A percentile compares a stretch with the other conserved stretches of the same genome.
phyloP scores from a whole-genome alignment of 2,888 invertebrate genomes.

The Fragum whitleyi region DNA sequence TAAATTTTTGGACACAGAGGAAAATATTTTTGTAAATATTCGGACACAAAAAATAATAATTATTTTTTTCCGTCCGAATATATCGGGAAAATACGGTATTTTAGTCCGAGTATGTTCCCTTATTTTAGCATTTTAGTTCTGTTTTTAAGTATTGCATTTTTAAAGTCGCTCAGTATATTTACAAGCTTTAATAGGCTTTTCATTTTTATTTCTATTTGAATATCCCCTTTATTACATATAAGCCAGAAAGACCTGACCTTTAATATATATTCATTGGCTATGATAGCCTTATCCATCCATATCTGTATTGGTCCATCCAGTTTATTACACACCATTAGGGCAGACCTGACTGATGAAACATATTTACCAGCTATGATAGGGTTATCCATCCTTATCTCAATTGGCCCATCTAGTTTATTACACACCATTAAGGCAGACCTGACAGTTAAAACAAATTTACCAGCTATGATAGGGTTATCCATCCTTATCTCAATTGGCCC shows the following conservation, averaged over 20 bases:
- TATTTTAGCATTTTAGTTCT: no score
- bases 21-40: no score
- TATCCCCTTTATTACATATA: conserved; percentile 88
- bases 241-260: conserved; percentile 95
- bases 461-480: conserved; percentile 85
- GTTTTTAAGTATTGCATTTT: no score
- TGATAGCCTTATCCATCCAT: no score
- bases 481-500: conserved; percentile 88
- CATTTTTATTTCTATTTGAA: conserved; percentile 87
- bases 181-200: no score
- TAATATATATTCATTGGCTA: not conserved
- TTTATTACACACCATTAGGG: conserved; percentile 91
- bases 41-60: no score
- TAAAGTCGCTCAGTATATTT: no score
- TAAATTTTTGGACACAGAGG: no score
- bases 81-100: no score
- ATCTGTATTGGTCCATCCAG: conserved; percentile 86
- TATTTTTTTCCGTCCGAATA: no score
- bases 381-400: conserved; percentile 89
- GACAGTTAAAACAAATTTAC: conserved; percentile 86
- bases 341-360: conserved; percentile 96
- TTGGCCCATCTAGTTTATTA: conserved; percentile 87
- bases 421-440: conserved; percentile 94
- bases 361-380: conserved; percentile 73
- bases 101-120: no score